These are phyloP conservation scores for Ephialtes manifestator DNA, from an alignment of 2,888 invertebrate species.

Conservation along the genomic window DNA sequence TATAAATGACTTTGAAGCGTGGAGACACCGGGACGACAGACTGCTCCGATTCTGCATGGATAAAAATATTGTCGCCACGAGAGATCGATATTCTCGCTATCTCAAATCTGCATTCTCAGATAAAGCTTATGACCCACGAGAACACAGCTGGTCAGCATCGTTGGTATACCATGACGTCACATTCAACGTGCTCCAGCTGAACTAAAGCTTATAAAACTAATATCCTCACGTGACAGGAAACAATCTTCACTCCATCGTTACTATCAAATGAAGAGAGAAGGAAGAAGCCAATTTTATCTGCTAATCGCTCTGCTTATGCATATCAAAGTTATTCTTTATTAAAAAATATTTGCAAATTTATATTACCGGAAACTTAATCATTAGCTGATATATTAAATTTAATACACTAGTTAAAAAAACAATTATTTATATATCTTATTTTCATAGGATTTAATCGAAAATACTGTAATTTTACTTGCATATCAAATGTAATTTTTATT, in stretches of 20 bases:
- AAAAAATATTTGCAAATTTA: not conserved
- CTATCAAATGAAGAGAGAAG: not conserved
- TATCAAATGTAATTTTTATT: too few relatives aligned
- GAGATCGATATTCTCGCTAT: constrained; percentile 36
- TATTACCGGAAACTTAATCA: too few relatives aligned
- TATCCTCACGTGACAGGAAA: not conserved
- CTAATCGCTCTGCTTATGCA: constrained; percentile 15
- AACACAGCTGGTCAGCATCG: constrained; percentile 11
- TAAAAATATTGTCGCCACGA: constrained; percentile 50
- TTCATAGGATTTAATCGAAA: too few relatives aligned
- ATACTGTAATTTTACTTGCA: too few relatives aligned
- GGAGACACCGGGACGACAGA: too few relatives aligned
- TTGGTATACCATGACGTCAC: not conserved
- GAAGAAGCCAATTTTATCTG: not conserved
- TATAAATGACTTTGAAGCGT: too few relatives aligned
- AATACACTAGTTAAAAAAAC: too few relatives aligned
- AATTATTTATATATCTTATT: too few relatives aligned
- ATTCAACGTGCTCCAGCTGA: not conserved
- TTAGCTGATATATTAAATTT: too few relatives aligned
- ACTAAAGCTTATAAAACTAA: not conserved
- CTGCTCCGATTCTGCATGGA: not conserved
- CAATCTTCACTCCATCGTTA: not conserved
- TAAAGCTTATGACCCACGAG: constrained; percentile 7
- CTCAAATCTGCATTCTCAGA: constrained; percentile 24
- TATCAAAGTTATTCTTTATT: not conserved